Evolutionary conservation across 2,113 vertebrate species (phyloP), one percentile per base, ranked within the genome.

Genomic region (Megaceryle torquata): DNA sequence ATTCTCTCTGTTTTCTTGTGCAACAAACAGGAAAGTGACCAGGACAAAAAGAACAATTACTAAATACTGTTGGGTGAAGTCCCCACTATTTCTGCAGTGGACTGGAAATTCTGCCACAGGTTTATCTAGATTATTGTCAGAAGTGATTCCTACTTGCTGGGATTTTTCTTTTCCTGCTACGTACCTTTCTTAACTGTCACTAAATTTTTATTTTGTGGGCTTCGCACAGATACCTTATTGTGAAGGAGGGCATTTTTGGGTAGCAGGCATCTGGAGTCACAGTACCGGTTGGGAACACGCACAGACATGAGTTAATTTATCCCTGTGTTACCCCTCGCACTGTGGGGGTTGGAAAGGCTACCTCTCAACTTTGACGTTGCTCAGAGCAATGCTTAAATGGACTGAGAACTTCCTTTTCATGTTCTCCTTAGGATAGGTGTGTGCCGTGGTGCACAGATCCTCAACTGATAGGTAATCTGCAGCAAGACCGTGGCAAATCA

Each of bases 281-380:
- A 46, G 20, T 3, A 8, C 5, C 35, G 20, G 10, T 24, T 61
- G 37, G 46, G n/a, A 74, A 28, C 17, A 10, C 41, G 24, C 41
- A 50, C 1, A 4, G 46, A 82, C 74, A 41, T 28, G 7, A 0
- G 0, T 53, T 14, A 2, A 53, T 37, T n/a, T 77, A 20, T 43
- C 57, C 18, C 44, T 24, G 1, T 4, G 3, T 44, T 56, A 26
- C 33, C 14, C n/a, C 25, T 31, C 19, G 8, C 25, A 13, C 5
- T 31, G 12, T 65, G 28, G 41, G 39, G 65, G 21, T 25, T 65
- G 60, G 13, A 61, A 82, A 60, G 15, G 15, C 44, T 56, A 2
- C 14, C 37, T 82, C 16, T 75, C 28, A n/a, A 75, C 67, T 29
- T 29, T 44, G 51, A n/a, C 28, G 4, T 65, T 88, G 41, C 39